Evolutionary conservation across 2,888 invertebrate genomes (phyloP).

Genomic region (Dryococelus australis): DNA sequence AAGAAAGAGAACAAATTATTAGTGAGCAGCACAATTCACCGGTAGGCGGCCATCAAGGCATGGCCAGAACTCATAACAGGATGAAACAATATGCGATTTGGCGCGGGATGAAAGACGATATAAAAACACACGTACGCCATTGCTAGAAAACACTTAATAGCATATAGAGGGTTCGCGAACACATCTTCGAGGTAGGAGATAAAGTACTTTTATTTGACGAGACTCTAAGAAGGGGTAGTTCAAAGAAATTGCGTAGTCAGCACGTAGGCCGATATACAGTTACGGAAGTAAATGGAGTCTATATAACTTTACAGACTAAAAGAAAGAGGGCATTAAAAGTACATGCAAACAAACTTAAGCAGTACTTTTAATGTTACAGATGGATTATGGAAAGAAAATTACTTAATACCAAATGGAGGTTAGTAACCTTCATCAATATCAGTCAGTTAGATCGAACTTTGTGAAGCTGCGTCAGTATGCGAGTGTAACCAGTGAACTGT

Average conservation of each 20-base stretch:
- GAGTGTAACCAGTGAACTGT: background rate
- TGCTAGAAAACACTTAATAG: no score
- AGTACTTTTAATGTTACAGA: background rate
- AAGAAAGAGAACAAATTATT: background rate
- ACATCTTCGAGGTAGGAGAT: background rate
- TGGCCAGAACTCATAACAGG: background rate
- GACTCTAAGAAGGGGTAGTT: background rate
- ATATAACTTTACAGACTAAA: background rate
- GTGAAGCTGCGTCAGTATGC: background rate
- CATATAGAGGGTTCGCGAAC: background rate
- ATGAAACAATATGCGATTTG: background rate
- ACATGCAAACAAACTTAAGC: background rate
- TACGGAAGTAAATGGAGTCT: background rate
- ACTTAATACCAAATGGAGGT: background rate
- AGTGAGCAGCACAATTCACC: background rate
- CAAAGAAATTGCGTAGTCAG: background rate
- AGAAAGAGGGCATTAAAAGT: background rate
- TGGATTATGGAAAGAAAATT: background rate
- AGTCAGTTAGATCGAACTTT: background rate
- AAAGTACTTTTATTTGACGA: background rate
- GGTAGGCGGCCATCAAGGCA: slow-evolving; percentile 25
- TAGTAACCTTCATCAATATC: background rate
- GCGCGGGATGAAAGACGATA: slow-evolving; percentile 25
- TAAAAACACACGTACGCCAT: slow-evolving; percentile 11
- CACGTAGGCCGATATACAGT: no score